phyloP scores from a whole-genome alignment of 2,113 vertebrate genomes.

The Gorsachius goisagi region DNA sequence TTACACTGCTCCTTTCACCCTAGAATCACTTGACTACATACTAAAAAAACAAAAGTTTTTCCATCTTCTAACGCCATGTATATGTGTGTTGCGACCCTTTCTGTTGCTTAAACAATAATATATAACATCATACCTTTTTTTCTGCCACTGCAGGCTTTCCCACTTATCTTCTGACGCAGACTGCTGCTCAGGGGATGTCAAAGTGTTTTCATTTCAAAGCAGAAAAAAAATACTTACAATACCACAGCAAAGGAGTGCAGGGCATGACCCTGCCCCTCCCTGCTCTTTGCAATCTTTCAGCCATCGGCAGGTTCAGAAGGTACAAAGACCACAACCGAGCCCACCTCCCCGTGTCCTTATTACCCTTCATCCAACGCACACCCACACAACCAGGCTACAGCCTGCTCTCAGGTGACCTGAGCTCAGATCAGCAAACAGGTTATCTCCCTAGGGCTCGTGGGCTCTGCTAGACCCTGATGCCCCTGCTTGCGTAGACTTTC shows the following conservation, averaged over 20 bases:
- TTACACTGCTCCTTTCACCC: background rate
- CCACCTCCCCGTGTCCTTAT: background rate
- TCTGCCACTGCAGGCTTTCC: background rate
- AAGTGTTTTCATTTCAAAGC: background rate
- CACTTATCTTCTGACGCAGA: background rate
- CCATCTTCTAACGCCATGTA: background rate
- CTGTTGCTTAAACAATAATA: background rate
- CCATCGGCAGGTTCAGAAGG: background rate
- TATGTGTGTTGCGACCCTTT: background rate
- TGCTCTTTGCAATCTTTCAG: background rate
- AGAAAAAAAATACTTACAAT: background rate
- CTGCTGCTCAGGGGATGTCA: background rate
- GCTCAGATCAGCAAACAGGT: background rate
- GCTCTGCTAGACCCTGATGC: background rate
- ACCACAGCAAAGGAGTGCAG: background rate
- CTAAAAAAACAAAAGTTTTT: background rate
- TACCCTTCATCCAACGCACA: background rate
- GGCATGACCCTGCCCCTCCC: background rate
- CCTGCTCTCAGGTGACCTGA: background rate
- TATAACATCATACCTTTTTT: background rate
- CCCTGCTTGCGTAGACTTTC: background rate
- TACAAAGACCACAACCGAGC: background rate
- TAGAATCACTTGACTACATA: background rate
- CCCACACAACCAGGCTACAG: background rate
- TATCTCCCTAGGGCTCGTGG: background rate